Evolutionary conservation across 2,113 vertebrate genomes (phyloP).

Genomic region (Barnardius zonarius): DNA sequence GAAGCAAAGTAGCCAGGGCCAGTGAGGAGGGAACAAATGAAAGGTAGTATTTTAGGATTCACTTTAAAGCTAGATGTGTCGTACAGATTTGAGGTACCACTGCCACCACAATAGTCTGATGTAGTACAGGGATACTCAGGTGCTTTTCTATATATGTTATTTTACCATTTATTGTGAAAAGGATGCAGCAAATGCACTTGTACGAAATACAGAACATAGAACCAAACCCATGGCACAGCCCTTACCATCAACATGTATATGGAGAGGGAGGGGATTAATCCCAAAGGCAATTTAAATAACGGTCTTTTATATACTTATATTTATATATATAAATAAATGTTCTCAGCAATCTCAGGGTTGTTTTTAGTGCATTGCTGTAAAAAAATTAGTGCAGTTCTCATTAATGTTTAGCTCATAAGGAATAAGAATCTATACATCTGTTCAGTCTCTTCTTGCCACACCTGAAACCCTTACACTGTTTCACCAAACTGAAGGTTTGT

Average conservation of each 20-base stretch:
- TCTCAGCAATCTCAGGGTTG: constrained; percentile 86
- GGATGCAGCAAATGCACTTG: constrained; percentile 61
- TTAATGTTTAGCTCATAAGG: constrained; percentile 79
- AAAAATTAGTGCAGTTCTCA: constrained; percentile 96
- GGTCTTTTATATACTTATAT: constrained; percentile 88
- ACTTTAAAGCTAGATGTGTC: constrained; percentile 32
- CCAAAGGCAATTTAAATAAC: constrained; percentile 96
- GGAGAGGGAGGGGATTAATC: constrained; percentile 76
- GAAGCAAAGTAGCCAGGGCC: background rate
- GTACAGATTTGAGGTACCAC: background rate
- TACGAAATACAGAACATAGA: constrained; percentile 63
- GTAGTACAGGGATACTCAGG: constrained; percentile 50
- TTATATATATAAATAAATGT: constrained; percentile 93
- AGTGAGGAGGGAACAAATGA: background rate
- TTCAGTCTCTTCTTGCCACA: constrained; percentile 74
- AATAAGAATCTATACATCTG: constrained; percentile 81
- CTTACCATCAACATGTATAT: constrained; percentile 63
- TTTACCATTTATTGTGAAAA: constrained; percentile 66
- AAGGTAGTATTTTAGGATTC: background rate
- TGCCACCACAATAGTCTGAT: constrained; percentile 34
- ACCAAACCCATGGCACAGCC: constrained; percentile 70
- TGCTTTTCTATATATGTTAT: constrained; percentile 17
- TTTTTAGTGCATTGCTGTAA: constrained; percentile 95
- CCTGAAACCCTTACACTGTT: constrained; percentile 71
- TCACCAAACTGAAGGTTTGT: constrained; percentile 69